These are phyloP conservation scores for Megaceryle torquata DNA, from an alignment of 2,113 vertebrate species.

Conservation along the genomic window DNA sequence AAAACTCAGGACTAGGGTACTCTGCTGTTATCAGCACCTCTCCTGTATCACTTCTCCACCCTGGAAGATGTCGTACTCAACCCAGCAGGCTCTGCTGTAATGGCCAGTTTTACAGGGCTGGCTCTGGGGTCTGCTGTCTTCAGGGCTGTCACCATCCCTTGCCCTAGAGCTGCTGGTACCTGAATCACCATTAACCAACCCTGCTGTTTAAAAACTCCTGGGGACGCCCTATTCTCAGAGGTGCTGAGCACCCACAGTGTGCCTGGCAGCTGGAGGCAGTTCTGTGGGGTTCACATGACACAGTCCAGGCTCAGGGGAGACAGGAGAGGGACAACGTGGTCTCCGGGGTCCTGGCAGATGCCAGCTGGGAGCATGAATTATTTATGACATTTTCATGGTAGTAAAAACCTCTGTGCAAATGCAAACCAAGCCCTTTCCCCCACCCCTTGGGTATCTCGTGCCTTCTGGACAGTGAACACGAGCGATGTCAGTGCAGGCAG, in stretches of 20 bases:
- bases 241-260: not conserved
- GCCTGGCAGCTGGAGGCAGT: not conserved
- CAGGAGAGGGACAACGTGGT: not conserved
- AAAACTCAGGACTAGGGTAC: not conserved
- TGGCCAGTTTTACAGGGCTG: not conserved
- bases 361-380: not conserved
- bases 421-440: not conserved
- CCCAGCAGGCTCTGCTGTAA: not conserved
- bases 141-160: not conserved
- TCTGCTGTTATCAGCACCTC: not conserved
- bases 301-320: not conserved
- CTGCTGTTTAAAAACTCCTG: fast-evolving
- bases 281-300: fast-evolving
- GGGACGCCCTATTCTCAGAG: fast-evolving
- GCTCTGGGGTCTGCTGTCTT: not conserved
- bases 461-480: not conserved
- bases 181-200: not conserved
- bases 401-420: not conserved
- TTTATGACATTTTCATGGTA: not conserved
- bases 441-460: not conserved
- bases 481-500: fast-evolving
- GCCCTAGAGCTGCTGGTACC: not conserved
- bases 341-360: not conserved
- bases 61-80: not conserved
- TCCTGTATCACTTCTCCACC: not conserved